A percentile compares a stretch with the other conserved stretches of the same genome.
Conservation (phyloP, 2,888 invertebrate genomes). For the Scaptomyza caliginosa region DNA sequence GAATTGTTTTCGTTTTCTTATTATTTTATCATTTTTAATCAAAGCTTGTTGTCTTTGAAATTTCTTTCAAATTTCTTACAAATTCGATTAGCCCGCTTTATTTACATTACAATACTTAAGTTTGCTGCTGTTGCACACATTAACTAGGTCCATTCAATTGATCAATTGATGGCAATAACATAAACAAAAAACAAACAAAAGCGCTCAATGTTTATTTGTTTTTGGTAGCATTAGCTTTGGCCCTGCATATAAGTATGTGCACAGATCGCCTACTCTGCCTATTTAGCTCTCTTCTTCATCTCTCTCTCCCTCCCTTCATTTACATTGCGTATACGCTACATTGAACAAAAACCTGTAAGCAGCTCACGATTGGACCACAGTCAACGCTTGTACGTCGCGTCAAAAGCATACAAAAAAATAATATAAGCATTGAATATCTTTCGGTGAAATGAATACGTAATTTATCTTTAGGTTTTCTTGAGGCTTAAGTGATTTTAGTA, state of each 20-base stretch:
- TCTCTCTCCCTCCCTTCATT: conserved; percentile 1
- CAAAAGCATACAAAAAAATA: conserved; percentile 11
- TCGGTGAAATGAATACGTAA: neutral
- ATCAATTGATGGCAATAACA: conserved; percentile 21
- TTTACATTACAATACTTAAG: too few relatives aligned
- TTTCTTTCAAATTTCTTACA: too few relatives aligned
- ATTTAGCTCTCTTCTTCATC: neutral
- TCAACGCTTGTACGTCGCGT: conserved; percentile 33
- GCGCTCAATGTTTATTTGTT: conserved; percentile 48
- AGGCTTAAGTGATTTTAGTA: too few relatives aligned
- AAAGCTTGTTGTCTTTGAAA: too few relatives aligned
- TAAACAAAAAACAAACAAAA: conserved; percentile 34
- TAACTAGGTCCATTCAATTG: conserved; percentile 10
- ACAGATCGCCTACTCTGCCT: neutral
- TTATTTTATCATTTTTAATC: too few relatives aligned
- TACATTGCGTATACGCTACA: conserved; percentile 57
- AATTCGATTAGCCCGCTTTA: too few relatives aligned
- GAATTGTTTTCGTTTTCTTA: too few relatives aligned
- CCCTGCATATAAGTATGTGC: conserved; percentile 10
- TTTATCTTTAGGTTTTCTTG: neutral
- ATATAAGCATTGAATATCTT: neutral
- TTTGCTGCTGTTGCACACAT: neutral
- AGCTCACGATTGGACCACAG: conserved; percentile 25
- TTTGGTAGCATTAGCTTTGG: conserved; percentile 29
- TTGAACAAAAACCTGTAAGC: conserved; percentile 40